Conservation (phyloP, 2,113 vertebrate genomes). For the Ariopsis seemanni region DNA sequence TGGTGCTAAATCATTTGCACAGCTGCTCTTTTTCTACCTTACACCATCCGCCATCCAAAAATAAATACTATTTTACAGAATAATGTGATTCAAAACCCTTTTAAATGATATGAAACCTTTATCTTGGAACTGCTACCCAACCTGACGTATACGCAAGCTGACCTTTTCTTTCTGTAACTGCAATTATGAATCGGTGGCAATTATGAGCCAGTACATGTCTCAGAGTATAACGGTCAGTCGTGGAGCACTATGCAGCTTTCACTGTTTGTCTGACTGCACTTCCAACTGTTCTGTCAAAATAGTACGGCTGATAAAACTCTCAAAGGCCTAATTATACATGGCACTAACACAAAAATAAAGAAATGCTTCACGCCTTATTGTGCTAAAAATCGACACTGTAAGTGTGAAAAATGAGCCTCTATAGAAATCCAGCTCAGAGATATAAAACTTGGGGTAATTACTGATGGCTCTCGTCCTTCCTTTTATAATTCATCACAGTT, state of each 20-base stretch:
- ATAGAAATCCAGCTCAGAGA: not conserved
- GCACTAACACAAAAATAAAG: not conserved
- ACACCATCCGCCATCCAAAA: no score
- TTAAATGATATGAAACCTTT: not conserved
- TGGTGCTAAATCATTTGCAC: not conserved
- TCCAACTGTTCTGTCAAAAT: not conserved
- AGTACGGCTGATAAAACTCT: not conserved
- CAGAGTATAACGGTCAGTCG: not conserved
- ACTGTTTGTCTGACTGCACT: not conserved
- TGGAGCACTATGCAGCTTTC: not conserved
- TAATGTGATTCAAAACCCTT: not conserved
- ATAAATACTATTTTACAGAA: not conserved
- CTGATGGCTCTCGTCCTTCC: not conserved
- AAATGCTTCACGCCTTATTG: not conserved
- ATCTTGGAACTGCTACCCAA: not conserved
- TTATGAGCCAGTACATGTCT: not conserved
- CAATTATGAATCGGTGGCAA: constrained; percentile 13
- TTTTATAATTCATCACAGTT: not conserved
- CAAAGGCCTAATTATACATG: constrained; percentile 1
- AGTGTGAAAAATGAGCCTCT: constrained; percentile 5
- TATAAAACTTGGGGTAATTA: constrained; percentile 15
- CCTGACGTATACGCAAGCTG: constrained; percentile 1
- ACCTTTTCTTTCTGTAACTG: constrained; percentile 17
- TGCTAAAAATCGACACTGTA: constrained; percentile 5
- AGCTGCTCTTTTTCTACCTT: not conserved